Evolutionary conservation across 2,888 invertebrate species (phyloP).

Genomic region (Clitarchus hookeri): DNA sequence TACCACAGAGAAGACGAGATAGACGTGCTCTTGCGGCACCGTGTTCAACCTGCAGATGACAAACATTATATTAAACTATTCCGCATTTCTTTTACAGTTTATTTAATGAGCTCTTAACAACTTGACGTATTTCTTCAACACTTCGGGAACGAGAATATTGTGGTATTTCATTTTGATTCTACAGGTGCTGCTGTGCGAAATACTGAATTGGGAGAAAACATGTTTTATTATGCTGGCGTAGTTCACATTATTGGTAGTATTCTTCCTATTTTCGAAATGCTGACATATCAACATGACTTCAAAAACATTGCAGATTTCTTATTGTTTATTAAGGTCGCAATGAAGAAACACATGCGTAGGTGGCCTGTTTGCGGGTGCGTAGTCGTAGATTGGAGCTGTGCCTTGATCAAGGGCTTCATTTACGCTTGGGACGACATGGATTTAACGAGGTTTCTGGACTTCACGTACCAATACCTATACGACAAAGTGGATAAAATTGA

Average conservation of each 20-base stretch:
- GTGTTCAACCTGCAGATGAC: background rate
- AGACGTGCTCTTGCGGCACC: background rate
- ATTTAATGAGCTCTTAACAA: background rate
- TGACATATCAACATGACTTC: background rate
- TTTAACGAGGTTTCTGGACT: background rate
- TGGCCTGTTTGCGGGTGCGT: background rate
- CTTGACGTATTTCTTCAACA: background rate
- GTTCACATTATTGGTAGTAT: background rate
- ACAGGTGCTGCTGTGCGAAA: background rate
- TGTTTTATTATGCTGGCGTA: background rate
- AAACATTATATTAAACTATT: background rate
- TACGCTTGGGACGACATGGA: background rate
- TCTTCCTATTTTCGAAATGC: background rate
- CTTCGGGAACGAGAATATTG: background rate
- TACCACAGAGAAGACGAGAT: background rate
- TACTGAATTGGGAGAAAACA: background rate
- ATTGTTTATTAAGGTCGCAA: background rate
- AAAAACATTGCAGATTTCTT: background rate
- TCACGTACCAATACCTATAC: background rate
- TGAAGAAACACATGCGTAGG: background rate
- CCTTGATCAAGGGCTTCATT: background rate
- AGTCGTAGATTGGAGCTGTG: background rate
- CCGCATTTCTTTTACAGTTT: background rate
- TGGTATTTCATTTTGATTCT: background rate
- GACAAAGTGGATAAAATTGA: background rate